Conservation (phyloP, 2,113 vertebrate species). For the Neodon shergylaensis region DNA sequence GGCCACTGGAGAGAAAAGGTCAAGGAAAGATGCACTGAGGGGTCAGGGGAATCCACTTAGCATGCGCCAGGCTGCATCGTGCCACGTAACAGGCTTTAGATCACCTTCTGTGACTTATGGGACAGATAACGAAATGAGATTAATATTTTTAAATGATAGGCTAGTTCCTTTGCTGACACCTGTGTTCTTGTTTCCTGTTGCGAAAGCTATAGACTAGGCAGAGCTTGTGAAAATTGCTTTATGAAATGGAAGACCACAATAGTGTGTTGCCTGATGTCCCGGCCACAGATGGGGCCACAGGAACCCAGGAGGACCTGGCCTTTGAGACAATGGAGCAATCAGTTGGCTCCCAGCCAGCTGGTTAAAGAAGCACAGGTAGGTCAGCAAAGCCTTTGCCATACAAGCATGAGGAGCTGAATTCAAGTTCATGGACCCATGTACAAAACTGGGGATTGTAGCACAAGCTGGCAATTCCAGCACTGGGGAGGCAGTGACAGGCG, state of each 20-base stretch:
- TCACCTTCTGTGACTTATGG: neutral
- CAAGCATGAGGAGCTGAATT: neutral
- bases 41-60: neutral
- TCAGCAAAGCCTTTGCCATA: too few species aligned
- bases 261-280: neutral
- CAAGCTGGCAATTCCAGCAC: neutral
- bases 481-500: neutral
- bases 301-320: neutral
- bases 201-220: neutral
- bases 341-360: too few species aligned
- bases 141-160: neutral
- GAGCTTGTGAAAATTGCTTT: slow-evolving; percentile 24
- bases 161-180: neutral
- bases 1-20: neutral
- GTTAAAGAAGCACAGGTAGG: neutral
- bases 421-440: neutral
- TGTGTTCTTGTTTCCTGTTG: neutral
- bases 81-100: too few species aligned
- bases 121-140: neutral
- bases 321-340: neutral
- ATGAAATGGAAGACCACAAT: slow-evolving; percentile 7
- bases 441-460: neutral
- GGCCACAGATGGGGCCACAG: neutral
- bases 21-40: rapidly evolving
- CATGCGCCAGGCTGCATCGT: rapidly evolving